Percentiles rank a stretch among this genome's conserved stretches.
Evolutionary conservation across 1,140 invertebrate species (phyloP).

Genomic region (Brachionus rotundiformis): DNA sequence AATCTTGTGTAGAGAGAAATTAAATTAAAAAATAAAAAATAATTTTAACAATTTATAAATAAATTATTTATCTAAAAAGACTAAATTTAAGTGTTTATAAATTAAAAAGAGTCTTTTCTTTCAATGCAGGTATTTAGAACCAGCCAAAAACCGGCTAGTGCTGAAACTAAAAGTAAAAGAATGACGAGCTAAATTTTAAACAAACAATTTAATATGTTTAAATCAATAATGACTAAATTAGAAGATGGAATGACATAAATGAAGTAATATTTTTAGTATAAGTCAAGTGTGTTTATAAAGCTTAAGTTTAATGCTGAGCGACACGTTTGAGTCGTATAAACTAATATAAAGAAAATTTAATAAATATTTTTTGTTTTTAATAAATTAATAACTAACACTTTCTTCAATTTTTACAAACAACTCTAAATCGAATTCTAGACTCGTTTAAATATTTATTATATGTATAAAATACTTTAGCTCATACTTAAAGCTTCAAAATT

Average conservation of each 20-base stretch:
- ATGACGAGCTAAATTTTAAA: background rate
- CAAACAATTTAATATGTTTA: background rate
- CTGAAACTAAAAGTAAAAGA: background rate
- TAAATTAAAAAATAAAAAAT: too few relatives aligned
- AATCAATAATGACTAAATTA: conserved; percentile 8
- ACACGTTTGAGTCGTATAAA: background rate
- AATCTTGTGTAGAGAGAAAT: too few relatives aligned
- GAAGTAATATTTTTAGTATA: background rate
- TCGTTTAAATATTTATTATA: conserved; percentile 14
- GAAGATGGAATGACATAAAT: background rate
- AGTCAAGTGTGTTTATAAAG: background rate
- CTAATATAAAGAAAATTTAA: conserved; percentile 5
- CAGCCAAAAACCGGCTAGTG: background rate
- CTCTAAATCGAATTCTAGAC: conserved; percentile 29
- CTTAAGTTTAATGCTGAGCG: background rate
- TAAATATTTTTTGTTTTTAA: conserved; percentile 45
- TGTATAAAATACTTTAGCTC: conserved; percentile 14
- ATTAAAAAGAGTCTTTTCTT: too few relatives aligned
- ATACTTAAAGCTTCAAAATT: conserved; percentile 23
- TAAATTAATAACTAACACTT: conserved; percentile 48
- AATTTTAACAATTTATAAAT: background rate
- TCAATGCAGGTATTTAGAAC: background rate
- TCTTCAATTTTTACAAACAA: conserved; percentile 31
- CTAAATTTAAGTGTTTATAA: too few relatives aligned
- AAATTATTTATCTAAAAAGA: background rate